Conservation (phyloP, 1,140 invertebrate genomes). For the Bombus affinis region DNA sequence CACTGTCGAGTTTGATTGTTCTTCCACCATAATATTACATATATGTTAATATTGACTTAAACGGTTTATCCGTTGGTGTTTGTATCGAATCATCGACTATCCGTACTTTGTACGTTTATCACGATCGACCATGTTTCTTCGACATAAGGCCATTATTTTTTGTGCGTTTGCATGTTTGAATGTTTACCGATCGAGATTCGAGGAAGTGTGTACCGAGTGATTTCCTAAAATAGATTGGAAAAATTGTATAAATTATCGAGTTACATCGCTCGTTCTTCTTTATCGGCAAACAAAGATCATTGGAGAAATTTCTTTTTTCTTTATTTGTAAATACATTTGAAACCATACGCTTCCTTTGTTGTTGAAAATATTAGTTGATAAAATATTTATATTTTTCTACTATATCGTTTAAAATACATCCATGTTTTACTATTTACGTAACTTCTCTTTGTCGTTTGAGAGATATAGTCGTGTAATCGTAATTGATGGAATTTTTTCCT, state of each 20-base stretch:
- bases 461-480: not conserved
- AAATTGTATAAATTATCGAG: not conserved
- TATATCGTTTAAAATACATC: not conserved
- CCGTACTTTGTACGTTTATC: constrained; percentile 19
- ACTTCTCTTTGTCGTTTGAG: not conserved
- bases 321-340: not conserved
- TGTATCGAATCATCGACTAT: not conserved
- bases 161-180: not conserved
- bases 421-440: not conserved
- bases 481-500: not conserved
- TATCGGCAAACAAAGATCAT: not conserved
- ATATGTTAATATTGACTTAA: constrained; percentile 1
- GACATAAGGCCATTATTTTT: not conserved
- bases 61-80: not conserved
- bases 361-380: not conserved
- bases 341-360: not conserved
- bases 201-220: not conserved
- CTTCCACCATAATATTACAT: not conserved
- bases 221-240: constrained; percentile 11
- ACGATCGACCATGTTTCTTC: not conserved
- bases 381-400: constrained; percentile 1
- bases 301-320: not conserved
- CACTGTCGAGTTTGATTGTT: not conserved
- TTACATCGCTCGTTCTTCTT: not conserved
- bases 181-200: not conserved